These are phyloP conservation scores for Athene cunicularia DNA, from an alignment of 2,113 vertebrate species.

Conservation along the genomic window DNA sequence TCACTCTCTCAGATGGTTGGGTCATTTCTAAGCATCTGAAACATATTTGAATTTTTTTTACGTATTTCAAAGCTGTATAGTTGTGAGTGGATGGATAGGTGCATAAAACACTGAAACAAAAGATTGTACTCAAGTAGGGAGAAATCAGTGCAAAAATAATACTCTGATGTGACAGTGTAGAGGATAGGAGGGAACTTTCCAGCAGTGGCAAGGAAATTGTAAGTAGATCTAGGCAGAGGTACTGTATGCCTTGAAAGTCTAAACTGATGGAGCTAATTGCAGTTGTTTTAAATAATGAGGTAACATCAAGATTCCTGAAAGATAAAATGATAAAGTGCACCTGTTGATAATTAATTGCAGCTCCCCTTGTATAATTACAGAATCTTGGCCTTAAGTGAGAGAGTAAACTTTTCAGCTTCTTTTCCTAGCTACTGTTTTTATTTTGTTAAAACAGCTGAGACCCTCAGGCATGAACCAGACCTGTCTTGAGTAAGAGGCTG, in stretches of 20 bases:
- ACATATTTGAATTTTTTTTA: background rate
- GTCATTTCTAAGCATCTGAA: background rate
- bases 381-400: background rate
- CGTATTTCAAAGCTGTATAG: background rate
- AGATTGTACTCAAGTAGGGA: background rate
- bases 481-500: background rate
- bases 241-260: background rate
- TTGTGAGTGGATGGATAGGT: background rate
- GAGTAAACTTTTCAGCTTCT: background rate
- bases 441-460: background rate
- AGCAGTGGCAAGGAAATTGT: background rate
- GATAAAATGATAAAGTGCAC: background rate
- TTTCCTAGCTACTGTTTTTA: background rate
- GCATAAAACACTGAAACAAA: background rate
- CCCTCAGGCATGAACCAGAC: background rate
- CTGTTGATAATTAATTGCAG: conserved; percentile 15
- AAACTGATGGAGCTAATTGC: background rate
- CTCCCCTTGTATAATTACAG: background rate
- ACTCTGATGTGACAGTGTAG: background rate
- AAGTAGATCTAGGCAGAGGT: background rate
- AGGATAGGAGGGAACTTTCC: background rate
- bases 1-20: background rate
- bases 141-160: background rate
- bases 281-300: background rate
- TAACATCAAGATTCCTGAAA: background rate